Conservation (phyloP, 2,113 vertebrate genomes). For the Nannobrachium achirus region DNA sequence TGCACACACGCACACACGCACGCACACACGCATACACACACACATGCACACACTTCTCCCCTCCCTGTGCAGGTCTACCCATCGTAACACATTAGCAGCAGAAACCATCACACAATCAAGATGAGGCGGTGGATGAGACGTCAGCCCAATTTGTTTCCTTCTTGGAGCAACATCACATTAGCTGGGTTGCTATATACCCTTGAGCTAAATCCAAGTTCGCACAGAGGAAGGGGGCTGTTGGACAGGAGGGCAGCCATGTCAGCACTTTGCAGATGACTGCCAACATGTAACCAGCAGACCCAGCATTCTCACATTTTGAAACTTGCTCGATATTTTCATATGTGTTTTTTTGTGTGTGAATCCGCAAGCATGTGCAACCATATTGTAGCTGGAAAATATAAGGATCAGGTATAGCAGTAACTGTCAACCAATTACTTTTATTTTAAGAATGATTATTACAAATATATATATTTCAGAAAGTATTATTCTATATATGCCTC, state of each 20-base stretch:
- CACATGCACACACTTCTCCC: slow-evolving; percentile 24
- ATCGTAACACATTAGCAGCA: slow-evolving; percentile 78
- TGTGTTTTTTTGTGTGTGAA: slow-evolving; percentile 45
- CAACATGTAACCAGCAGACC: slow-evolving; percentile 72
- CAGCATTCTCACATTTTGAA: slow-evolving; percentile 57
- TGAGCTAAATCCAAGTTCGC: slow-evolving; percentile 81
- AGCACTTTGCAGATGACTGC: slow-evolving; percentile 75
- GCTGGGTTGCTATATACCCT: slow-evolving; percentile 74
- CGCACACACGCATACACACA: slow-evolving; percentile 33
- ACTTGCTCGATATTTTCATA: slow-evolving; percentile 57
- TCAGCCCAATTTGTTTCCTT: slow-evolving; percentile 80
- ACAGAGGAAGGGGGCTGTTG: slow-evolving; percentile 64
- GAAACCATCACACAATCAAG: slow-evolving; percentile 79
- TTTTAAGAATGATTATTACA: no score
- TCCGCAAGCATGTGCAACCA: slow-evolving; percentile 17
- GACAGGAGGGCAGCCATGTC: slow-evolving; percentile 73
- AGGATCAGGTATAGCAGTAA: slow-evolving; percentile 9
- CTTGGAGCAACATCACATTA: slow-evolving; percentile 77
- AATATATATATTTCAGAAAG: no score
- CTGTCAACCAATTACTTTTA: slow-evolving; percentile 14
- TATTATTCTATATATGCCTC: slow-evolving; percentile 24
- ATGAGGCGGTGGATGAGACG: slow-evolving; percentile 74
- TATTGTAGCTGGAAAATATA: slow-evolving; percentile 4
- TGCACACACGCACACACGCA: slow-evolving; percentile 21
- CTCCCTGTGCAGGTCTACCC: slow-evolving; percentile 63